Percentiles rank a stretch among this genome's conserved stretches.
phyloP scores from a whole-genome alignment of 2,797 vertebrate species.

The Allobates femoralis region DNA sequence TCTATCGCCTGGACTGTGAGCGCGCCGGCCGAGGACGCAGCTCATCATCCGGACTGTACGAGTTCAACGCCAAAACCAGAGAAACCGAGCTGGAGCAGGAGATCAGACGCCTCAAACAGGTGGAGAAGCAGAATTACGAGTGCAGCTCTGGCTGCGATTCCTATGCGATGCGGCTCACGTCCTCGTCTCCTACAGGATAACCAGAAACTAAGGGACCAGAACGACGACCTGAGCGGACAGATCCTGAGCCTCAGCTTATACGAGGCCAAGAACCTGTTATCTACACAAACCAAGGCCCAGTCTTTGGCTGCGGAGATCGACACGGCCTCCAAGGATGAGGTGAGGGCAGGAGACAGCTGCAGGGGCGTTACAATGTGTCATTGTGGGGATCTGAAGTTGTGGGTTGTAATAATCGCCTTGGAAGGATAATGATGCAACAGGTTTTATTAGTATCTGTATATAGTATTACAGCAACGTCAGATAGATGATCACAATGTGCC shows the following conservation, averaged over 20 bases:
- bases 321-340: constrained; percentile 94
- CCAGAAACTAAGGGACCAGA: constrained; percentile 93
- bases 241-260: constrained; percentile 94
- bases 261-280: constrained; percentile 95
- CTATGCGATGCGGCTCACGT: background rate
- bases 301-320: constrained; percentile 96
- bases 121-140: constrained; percentile 66
- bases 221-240: constrained; percentile 94
- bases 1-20: constrained; percentile 91
- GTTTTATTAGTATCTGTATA: too few relatives aligned
- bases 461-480: too few relatives aligned
- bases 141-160: background rate
- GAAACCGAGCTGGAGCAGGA: constrained; percentile 95
- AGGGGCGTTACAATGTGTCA: background rate
- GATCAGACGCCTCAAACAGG: constrained; percentile 92
- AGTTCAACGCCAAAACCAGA: constrained; percentile 85
- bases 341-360: constrained; percentile 65
- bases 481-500: too few relatives aligned
- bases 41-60: constrained; percentile 79
- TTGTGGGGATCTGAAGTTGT: too few relatives aligned
- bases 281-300: constrained; percentile 95
- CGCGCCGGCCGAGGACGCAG: constrained; percentile 81
- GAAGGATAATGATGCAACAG: too few relatives aligned
- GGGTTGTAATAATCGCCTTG: too few relatives aligned
- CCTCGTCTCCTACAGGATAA: constrained; percentile 82